These are phyloP conservation scores for Rhagium mordax DNA, from an alignment of 2,888 invertebrate species.

Conservation along the genomic window DNA sequence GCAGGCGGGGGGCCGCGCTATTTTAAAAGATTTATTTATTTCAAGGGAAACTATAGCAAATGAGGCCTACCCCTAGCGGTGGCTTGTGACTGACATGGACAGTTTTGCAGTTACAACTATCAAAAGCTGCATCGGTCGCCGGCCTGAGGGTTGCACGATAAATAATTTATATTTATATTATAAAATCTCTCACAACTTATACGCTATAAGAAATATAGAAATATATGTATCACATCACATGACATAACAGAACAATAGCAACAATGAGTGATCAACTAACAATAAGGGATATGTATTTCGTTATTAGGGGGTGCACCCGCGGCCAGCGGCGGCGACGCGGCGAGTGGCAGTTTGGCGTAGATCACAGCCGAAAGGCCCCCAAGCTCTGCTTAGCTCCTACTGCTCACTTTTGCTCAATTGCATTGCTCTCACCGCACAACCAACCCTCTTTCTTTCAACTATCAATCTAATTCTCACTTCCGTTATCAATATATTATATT, in stretches of 20 bases:
- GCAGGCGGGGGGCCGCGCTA: conserved; percentile 65
- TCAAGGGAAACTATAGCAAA: not conserved
- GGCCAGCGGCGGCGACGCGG: conserved; percentile 54
- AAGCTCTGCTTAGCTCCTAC: conserved; percentile 54
- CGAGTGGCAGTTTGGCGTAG: conserved; percentile 68
- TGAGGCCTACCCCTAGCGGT: conserved; percentile 23
- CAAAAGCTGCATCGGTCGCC: conserved; percentile 52
- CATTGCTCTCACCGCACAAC: conserved; percentile 52
- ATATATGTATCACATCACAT: conserved; percentile 70
- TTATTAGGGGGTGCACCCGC: conserved; percentile 65
- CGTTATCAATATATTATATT: conserved; percentile 54
- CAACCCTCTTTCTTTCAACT: conserved; percentile 48
- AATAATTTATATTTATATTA: conserved; percentile 59
- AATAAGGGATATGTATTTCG: conserved; percentile 72
- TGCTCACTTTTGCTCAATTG: conserved; percentile 50
- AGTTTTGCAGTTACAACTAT: conserved; percentile 44
- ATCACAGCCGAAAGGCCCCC: conserved; percentile 70
- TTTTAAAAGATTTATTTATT: conserved; percentile 18
- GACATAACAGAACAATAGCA: conserved; percentile 71
- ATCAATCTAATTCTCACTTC: conserved; percentile 59
- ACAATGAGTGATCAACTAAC: conserved; percentile 70
- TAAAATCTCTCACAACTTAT: conserved; percentile 68
- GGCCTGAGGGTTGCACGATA: conserved; percentile 52
- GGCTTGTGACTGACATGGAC: conserved; percentile 5
- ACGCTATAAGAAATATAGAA: conserved; percentile 68